Evolutionary conservation across 1,140 invertebrate species (phyloP).

Genomic region (Eufriesea mexicana): DNA sequence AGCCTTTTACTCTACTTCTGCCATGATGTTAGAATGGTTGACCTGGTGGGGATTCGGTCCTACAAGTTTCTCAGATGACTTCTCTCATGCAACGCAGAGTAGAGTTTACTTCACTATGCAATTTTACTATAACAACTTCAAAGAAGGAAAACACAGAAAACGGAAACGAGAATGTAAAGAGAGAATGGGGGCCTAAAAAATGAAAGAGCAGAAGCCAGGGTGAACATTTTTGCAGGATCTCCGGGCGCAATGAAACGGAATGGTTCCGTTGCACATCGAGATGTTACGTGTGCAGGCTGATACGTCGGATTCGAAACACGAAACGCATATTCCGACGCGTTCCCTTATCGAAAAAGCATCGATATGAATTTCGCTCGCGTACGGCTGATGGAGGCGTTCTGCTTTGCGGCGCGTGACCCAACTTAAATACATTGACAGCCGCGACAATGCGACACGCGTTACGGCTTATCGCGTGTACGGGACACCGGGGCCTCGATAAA

Average conservation of each 20-base stretch:
- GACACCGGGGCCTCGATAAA: neutral
- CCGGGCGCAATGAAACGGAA: neutral
- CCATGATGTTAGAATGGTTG: too few relatives aligned
- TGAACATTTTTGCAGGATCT: neutral
- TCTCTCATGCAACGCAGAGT: too few relatives aligned
- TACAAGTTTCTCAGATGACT: too few relatives aligned
- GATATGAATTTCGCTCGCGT: conserved; percentile 41
- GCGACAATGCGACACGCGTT: conserved; percentile 9
- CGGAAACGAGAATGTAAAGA: neutral
- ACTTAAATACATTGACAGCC: conserved; percentile 23
- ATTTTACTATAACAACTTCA: too few relatives aligned
- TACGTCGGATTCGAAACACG: neutral
- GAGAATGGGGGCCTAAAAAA: neutral
- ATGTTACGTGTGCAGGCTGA: neutral
- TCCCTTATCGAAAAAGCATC: conserved; percentile 25
- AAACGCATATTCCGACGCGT: neutral
- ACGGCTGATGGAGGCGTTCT: conserved; percentile 15
- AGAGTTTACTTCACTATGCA: too few relatives aligned
- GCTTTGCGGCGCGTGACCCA: conserved; percentile 27
- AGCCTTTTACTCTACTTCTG: too few relatives aligned
- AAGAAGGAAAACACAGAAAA: neutral
- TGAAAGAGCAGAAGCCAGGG: too few relatives aligned
- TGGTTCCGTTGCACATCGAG: too few relatives aligned
- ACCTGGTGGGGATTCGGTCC: too few relatives aligned
- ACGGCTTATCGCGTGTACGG: neutral